Evolutionary conservation across 2,113 vertebrate genomes (phyloP).

Genomic region (Megaleporinus macrocephalus): DNA sequence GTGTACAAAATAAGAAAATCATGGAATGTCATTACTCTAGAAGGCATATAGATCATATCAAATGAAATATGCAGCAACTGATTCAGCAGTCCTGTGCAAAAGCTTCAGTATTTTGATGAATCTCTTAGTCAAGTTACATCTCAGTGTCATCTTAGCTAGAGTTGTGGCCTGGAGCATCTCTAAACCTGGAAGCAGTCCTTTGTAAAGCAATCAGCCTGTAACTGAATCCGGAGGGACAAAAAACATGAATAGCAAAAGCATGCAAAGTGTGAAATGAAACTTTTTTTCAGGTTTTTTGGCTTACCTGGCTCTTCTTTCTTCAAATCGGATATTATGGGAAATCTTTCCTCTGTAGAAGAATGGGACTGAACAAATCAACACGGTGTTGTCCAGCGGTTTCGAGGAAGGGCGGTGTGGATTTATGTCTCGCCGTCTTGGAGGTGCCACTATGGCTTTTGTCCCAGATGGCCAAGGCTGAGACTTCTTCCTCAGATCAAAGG

Average conservation of each 20-base stretch:
- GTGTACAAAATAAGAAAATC: too few relatives aligned
- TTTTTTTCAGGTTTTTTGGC: slow-evolving; percentile 2
- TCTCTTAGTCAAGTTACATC: too few relatives aligned
- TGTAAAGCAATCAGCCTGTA: neutral
- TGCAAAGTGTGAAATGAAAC: neutral
- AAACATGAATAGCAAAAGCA: neutral
- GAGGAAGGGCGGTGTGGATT: slow-evolving; percentile 59
- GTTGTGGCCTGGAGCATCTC: neutral
- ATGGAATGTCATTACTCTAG: too few relatives aligned
- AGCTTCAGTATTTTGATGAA: too few relatives aligned
- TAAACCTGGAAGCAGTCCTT: neutral
- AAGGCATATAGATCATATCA: too few relatives aligned
- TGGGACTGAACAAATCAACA: slow-evolving; percentile 60
- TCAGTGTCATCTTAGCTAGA: neutral
- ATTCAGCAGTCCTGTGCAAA: too few relatives aligned
- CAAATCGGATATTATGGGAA: neutral
- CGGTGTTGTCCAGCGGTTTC: slow-evolving; percentile 67
- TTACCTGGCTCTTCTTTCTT: neutral
- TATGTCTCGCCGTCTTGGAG: slow-evolving; percentile 28
- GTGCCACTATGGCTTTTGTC: slow-evolving; percentile 27
- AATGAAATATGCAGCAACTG: too few relatives aligned
- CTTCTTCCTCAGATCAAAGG: slow-evolving; percentile 34
- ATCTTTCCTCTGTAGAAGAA: slow-evolving; percentile 11
- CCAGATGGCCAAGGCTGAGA: slow-evolving; percentile 8
- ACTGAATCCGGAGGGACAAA: neutral